Conservation (phyloP, 2,113 vertebrate species). For the Leuciscus idus region DNA sequence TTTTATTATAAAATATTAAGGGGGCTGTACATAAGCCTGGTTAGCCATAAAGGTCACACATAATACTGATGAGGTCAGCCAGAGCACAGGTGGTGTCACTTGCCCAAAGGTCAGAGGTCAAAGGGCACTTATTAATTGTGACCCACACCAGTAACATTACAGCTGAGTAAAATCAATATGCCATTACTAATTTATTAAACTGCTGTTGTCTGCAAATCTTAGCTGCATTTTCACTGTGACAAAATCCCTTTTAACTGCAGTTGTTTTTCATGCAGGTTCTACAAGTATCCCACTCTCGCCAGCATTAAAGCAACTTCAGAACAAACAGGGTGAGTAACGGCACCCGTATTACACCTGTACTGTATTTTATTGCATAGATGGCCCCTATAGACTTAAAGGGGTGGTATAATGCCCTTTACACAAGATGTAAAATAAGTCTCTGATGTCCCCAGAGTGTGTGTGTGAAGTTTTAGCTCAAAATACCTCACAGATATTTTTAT, state of each 20-base stretch:
- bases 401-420: too few relatives aligned
- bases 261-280: slow-evolving; percentile 82
- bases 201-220: slow-evolving; percentile 73
- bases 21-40: background rate
- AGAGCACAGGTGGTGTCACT: slow-evolving; percentile 17
- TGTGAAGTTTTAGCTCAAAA: too few relatives aligned
- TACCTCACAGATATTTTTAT: too few relatives aligned
- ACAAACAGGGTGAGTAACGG: slow-evolving; percentile 82
- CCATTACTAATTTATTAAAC: slow-evolving; percentile 47
- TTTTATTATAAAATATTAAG: background rate
- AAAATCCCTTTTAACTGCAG: slow-evolving; percentile 79
- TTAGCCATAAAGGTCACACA: slow-evolving; percentile 18
- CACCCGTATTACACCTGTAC: slow-evolving; percentile 55
- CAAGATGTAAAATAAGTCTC: too few relatives aligned
- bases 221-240: slow-evolving; percentile 78
- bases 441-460: too few relatives aligned
- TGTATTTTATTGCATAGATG: background rate
- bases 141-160: slow-evolving; percentile 15
- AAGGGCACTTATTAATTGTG: slow-evolving; percentile 25
- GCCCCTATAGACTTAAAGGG: too few relatives aligned
- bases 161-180: slow-evolving; percentile 30
- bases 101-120: slow-evolving; percentile 18
- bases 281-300: slow-evolving; percentile 82
- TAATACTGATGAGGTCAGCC: slow-evolving; percentile 26
- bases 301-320: slow-evolving; percentile 83